These are phyloP conservation scores for Harpagoxenus sublaevis DNA, from an alignment of 2,888 invertebrate genomes.

Conservation along the genomic window DNA sequence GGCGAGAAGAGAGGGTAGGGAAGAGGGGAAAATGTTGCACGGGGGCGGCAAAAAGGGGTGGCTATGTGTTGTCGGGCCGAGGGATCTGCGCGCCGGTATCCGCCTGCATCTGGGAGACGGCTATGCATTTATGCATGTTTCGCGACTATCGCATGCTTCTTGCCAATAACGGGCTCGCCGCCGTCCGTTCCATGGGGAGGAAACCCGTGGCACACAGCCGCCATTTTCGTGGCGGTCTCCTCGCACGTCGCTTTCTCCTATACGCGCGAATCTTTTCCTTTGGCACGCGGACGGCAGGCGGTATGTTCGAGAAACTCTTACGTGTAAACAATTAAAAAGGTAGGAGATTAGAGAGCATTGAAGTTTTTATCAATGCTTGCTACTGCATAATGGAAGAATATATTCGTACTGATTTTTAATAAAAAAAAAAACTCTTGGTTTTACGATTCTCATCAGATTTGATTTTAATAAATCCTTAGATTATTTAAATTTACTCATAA, in stretches of 20 bases:
- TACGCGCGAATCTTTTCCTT: constrained; percentile 6
- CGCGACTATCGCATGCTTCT: constrained; percentile 84
- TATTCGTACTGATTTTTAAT: background rate
- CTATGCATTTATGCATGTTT: constrained; percentile 84
- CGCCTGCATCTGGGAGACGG: constrained; percentile 81
- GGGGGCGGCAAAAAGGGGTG: constrained; percentile 74
- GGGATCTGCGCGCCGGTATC: constrained; percentile 81
- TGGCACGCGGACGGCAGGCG: background rate
- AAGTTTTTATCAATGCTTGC: background rate
- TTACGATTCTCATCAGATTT: background rate
- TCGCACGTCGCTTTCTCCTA: constrained; percentile 3
- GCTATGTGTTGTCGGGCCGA: constrained; percentile 78
- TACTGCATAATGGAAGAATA: background rate
- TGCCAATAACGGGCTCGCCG: constrained; percentile 81
- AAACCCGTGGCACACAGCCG: constrained; percentile 57
- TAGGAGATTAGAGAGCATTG: background rate
- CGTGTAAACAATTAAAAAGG: background rate
- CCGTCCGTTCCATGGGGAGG: constrained; percentile 74
- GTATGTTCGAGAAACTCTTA: background rate
- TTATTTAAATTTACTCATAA: background rate
- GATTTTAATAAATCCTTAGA: background rate
- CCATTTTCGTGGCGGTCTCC: constrained; percentile 65
- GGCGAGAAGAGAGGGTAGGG: background rate
- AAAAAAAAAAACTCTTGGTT: background rate
- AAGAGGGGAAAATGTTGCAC: constrained; percentile 58